Conservation (phyloP, 2,797 vertebrate species). For the Pteronotus mesoamericanus region DNA sequence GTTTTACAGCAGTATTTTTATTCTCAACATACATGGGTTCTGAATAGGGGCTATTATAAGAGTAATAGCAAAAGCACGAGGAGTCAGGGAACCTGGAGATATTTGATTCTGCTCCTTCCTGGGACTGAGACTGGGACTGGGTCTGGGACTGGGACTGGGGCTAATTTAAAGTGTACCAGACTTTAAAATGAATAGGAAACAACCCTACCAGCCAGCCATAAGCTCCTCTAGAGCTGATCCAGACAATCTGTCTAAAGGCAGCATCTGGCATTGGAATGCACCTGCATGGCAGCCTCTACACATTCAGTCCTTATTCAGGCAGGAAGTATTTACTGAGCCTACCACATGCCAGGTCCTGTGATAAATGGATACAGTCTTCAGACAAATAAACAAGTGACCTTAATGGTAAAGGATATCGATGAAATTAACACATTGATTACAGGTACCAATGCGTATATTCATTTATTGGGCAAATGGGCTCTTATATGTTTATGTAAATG, state of each 20-base stretch:
- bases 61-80: neutral
- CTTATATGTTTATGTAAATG: neutral
- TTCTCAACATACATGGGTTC: neutral
- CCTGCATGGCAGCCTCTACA: neutral
- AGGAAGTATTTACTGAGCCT: neutral
- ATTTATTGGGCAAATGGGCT: slow-evolving; percentile 20
- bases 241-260: neutral
- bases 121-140: neutral
- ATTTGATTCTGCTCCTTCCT: neutral
- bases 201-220: neutral
- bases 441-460: slow-evolving; percentile 1
- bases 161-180: neutral
- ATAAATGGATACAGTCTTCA: neutral
- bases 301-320: neutral
- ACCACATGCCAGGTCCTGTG: neutral
- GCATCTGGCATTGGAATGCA: neutral
- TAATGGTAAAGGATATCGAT: neutral
- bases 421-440: neutral
- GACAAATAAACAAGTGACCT: slow-evolving; percentile 7
- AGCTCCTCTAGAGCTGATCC: neutral
- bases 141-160: neutral
- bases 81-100: neutral
- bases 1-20: slow-evolving; percentile 6
- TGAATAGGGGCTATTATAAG: neutral
- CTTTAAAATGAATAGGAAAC: neutral